Conservation (phyloP, 2,113 vertebrate genomes). For the Leuciscus idus region DNA sequence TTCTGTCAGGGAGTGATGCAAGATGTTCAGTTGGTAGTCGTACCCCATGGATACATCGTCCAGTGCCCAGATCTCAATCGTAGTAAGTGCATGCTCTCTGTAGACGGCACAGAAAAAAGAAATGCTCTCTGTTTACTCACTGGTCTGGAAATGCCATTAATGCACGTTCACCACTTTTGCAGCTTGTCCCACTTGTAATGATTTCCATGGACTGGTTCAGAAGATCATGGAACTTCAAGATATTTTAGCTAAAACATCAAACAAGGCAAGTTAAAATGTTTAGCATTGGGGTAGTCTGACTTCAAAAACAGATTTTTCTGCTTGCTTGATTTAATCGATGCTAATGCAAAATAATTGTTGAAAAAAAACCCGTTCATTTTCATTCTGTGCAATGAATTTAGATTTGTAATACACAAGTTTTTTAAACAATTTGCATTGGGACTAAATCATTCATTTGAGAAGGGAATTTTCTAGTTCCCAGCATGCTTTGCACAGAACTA, state of each 20-base stretch:
- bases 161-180: conserved; percentile 42
- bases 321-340: background rate
- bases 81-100: conserved; percentile 78
- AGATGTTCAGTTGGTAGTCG: conserved; percentile 85
- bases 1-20: conserved; percentile 84
- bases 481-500: background rate
- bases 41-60: conserved; percentile 87
- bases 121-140: background rate
- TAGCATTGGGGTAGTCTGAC: background rate
- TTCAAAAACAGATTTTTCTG: background rate
- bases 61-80: conserved; percentile 92
- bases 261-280: conserved; percentile 76
- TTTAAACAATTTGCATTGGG: background rate
- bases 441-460: background rate
- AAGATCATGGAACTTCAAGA: conserved; percentile 93
- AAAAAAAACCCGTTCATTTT: background rate
- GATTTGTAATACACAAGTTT: background rate
- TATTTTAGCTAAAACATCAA: conserved; percentile 88
- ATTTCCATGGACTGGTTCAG: conserved; percentile 90
- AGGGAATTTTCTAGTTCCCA: background rate
- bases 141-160: background rate
- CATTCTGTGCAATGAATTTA: background rate
- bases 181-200: conserved; percentile 91
- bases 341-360: background rate
- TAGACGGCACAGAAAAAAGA: background rate